Base-by-base conservation (phyloP, 2,888 invertebrate species). In the Mantis religiosa region DNA sequence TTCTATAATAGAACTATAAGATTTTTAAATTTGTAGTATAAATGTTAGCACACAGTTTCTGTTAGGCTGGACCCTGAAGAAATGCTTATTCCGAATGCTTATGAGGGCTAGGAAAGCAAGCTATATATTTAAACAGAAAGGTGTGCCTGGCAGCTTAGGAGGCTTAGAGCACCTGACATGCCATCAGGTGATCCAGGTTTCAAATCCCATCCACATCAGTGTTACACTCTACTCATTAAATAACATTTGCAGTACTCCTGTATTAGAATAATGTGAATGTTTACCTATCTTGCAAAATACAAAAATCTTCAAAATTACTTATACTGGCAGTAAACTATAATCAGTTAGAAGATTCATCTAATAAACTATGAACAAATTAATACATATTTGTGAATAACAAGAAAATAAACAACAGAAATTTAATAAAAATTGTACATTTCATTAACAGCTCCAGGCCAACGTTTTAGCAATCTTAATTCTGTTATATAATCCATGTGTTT, bases 111-210 rank as follows among this genome's bases (percentile, higher is more conserved):
- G 12, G 12, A 41, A 41, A 41, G 41, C 41, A 41, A 41, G 41
- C 41, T 41, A 12, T 41, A 41, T 41, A 12, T 41, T 41, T 41
- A 41, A 34, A 84, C 30, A 30, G 87, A 87, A 87, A 87, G 87
- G 87, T 87, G 87, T 87, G 87, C 87, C 87, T 87, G 87, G 87
- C 87, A 87, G 28, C 86, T 86, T 86, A 86, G 81, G 54, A 54
- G 81, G 82, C 28, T 54, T 28, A 87, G 87, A 87, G 87, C 87
- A 87, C 87, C 87, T 87, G 87, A 87, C 87, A 82, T 87, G 87
- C 82, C 28, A 87, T 87, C 87, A 87, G 87, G 87, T 87, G 87
- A 87, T 87, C 82, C 87, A 87, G 87, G 82, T 87, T 71, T 85
- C 85, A 85, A 85, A 54, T 85, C 85, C 54, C 54, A 54, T 54